A percentile compares a stretch with the other conserved stretches of the same genome.
phyloP scores from a whole-genome alignment of 2,113 vertebrate genomes.

The Psittacus erithacus region DNA sequence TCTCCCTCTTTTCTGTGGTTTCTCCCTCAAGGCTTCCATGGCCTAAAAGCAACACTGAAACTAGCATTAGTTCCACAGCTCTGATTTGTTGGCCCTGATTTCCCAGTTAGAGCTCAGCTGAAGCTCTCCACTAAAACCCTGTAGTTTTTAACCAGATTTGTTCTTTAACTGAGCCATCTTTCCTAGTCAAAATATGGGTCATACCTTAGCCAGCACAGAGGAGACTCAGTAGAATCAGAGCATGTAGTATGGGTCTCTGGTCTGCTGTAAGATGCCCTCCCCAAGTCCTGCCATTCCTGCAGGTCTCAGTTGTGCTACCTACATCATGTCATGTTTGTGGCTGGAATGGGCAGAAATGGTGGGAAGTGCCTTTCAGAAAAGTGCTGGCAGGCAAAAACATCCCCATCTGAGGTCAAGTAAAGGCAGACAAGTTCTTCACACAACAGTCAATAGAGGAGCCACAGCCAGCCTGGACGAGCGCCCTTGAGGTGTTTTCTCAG shows the following conservation, averaged over 20 bases:
- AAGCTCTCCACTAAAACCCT: not conserved
- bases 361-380: not conserved
- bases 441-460: not conserved
- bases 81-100: not conserved
- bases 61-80: not conserved
- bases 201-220: not conserved
- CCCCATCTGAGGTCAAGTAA: not conserved
- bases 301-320: rapidly evolving
- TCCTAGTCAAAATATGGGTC: not conserved
- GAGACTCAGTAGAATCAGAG: not conserved
- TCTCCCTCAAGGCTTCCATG: not conserved
- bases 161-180: not conserved
- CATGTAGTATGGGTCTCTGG: not conserved
- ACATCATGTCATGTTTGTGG: not conserved
- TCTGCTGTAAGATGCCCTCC: not conserved
- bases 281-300: not conserved
- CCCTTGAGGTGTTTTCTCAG: constrained; percentile 2
- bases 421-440: not conserved
- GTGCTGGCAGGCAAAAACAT: not conserved
- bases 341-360: not conserved
- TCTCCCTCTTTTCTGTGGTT: not conserved
- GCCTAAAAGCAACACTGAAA: not conserved
- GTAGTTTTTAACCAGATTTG: not conserved
- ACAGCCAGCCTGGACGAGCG: not conserved
- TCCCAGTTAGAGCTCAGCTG: not conserved